Evolutionary conservation across 2,797 vertebrate genomes (phyloP), one percentile per base, ranked within the genome.

Genomic region (Myotis daubentonii): DNA sequence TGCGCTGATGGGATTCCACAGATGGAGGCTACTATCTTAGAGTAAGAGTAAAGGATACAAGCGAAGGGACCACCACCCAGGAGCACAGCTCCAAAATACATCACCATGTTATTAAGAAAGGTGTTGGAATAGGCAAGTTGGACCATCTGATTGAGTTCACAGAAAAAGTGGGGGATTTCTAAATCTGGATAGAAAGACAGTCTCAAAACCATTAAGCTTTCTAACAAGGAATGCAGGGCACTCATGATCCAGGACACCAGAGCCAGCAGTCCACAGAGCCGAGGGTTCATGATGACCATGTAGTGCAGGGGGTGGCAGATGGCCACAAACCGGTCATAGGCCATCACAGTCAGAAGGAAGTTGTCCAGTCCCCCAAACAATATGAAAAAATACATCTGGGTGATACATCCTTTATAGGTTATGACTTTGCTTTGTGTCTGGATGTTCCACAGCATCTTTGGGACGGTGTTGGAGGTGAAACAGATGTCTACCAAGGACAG

Each of bases 251-350:
- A 20, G 33, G 79, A 89, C 30, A 82, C 15, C 9, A 94, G 22
- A 15, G 95, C 36, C 28, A 96, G 70, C 17, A 75, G 47, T 13
- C 44, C 16, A 17, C 94, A 97, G 44, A 88, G 25, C 13, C 20
- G 33, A 7, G 47, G 76, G 5, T 23, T 96, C 66, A 97, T 94
- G 71, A 95, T 94, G 41, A 41, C 41, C 41, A 41, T 41, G 41
- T 41, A 41, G 41, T 41, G 41, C 41, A 41, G 41, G 41, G 72
- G 72, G 16, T 75, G 72, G 4, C 72, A 75, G 44, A 75, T 49
- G 72, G 72, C 72, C 72, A 75, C 28, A 75, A 1, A 49, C 2
- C 44, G 1, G 72, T 75, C 72, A 75, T 75, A 75, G 8, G 72
- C 72, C 72, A 75, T 75, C 16, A 75, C 44, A 0, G 28, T 49